A percentile compares a stretch with the other conserved stretches of the same genome.
Conservation (phyloP, 2,888 invertebrate species). For the Cheilosia vernalis region DNA sequence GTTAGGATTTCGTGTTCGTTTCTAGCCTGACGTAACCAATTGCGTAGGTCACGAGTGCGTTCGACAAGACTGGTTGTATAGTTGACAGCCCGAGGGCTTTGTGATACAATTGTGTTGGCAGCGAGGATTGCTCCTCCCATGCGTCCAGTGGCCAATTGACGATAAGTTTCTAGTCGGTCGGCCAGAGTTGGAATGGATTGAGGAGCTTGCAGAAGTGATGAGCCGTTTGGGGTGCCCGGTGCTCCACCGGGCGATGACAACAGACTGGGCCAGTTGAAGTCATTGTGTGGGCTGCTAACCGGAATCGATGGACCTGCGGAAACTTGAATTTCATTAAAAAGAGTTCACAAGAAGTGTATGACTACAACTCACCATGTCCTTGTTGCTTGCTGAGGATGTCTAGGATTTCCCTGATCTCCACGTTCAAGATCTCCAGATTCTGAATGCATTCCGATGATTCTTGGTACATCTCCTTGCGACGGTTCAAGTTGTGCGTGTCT, state of each 20-base stretch:
- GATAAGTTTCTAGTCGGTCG: constrained; percentile 85
- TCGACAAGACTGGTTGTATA: constrained; percentile 87
- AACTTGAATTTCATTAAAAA: background rate
- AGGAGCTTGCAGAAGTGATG: constrained; percentile 78
- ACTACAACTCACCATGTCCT: constrained; percentile 77
- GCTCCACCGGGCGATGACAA: constrained; percentile 71
- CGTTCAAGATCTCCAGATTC: constrained; percentile 88
- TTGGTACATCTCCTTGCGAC: constrained; percentile 84
- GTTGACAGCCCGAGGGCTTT: constrained; percentile 83
- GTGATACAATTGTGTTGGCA: constrained; percentile 83
- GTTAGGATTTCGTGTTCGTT: constrained; percentile 82
- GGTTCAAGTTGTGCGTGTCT: constrained; percentile 80
- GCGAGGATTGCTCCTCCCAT: constrained; percentile 83
- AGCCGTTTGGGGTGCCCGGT: constrained; percentile 48
- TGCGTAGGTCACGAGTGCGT: constrained; percentile 87
- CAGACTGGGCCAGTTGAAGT: constrained; percentile 81
- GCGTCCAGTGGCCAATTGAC: constrained; percentile 84
- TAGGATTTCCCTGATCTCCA: constrained; percentile 89
- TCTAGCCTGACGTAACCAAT: constrained; percentile 87
- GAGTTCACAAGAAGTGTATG: background rate
- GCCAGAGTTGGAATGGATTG: constrained; percentile 84
- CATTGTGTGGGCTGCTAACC: constrained; percentile 77
- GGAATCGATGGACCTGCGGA: constrained; percentile 50
- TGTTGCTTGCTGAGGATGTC: constrained; percentile 87
- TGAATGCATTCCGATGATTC: constrained; percentile 89